Conservation (phyloP, 2,797 vertebrate species). For the Onychomys arenicola region DNA sequence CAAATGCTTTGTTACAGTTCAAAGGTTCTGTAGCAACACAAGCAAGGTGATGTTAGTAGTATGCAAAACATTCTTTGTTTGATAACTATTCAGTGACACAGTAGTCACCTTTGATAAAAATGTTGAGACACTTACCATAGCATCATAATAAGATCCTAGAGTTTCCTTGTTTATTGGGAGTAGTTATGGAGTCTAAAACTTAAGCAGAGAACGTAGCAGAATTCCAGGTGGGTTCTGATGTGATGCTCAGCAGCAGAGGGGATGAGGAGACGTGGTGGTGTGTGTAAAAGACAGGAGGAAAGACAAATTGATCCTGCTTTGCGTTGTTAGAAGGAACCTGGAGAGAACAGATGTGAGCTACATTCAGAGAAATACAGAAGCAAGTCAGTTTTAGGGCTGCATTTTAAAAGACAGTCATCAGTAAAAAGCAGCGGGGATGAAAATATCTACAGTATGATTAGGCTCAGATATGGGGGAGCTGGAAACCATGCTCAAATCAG, state of each 20-base stretch:
- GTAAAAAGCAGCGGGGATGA: background rate
- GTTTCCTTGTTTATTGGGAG: background rate
- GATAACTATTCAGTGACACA: background rate
- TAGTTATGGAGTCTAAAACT: background rate
- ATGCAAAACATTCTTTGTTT: background rate
- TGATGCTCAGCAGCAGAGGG: background rate
- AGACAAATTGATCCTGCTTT: background rate
- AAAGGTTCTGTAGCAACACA: background rate
- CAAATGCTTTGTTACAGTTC: background rate
- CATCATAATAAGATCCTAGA: background rate
- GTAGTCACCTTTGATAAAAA: background rate
- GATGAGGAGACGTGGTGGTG: background rate
- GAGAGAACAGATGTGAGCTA: background rate
- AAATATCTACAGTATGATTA: background rate
- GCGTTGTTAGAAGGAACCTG: background rate
- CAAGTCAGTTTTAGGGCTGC: background rate
- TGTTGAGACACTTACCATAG: background rate
- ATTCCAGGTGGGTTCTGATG: background rate
- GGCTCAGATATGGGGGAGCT: background rate
- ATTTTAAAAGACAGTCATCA: background rate
- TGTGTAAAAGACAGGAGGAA: background rate
- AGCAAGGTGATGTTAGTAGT: background rate
- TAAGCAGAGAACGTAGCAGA: background rate
- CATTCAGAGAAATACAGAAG: background rate
- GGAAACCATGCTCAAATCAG: background rate